These are phyloP conservation scores for Shargacucullia verbasci DNA, from an alignment of 2,888 invertebrate species.

Conservation along the genomic window DNA sequence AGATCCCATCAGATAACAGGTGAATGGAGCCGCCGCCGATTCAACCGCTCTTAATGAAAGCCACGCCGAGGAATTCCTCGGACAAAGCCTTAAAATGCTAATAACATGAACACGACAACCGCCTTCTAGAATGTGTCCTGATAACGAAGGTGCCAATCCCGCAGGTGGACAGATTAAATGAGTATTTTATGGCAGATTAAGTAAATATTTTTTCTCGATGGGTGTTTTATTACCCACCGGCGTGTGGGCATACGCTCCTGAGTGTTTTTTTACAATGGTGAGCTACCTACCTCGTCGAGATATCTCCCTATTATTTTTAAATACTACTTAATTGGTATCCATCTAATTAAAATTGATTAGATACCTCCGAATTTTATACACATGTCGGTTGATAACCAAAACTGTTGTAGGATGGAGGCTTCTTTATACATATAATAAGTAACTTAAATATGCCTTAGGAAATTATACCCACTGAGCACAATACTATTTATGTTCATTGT, in stretches of 20 bases:
- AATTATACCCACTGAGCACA: no score
- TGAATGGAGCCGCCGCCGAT: conserved; percentile 60
- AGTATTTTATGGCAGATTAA: conserved; percentile 73
- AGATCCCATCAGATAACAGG: conserved; percentile 80
- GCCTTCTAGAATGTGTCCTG: conserved; percentile 66
- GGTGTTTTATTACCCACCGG: conserved; percentile 56
- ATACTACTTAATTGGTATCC: conserved; percentile 33
- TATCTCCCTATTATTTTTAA: conserved; percentile 35
- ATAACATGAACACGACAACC: conserved; percentile 64
- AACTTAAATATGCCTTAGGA: no score
- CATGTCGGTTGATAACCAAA: conserved; percentile 29
- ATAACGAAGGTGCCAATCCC: conserved; percentile 73
- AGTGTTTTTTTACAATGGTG: conserved; percentile 15
- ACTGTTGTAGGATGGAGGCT: no score
- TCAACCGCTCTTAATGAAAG: conserved; percentile 68
- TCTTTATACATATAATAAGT: no score
- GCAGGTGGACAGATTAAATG: conserved; percentile 72
- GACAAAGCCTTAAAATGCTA: conserved; percentile 74
- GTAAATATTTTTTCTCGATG: conserved; percentile 59
- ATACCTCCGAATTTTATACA: conserved; percentile 26
- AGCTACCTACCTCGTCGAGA: conserved; percentile 22
- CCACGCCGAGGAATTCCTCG: conserved; percentile 66
- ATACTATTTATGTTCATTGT: no score
- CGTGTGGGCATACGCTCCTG: conserved; percentile 42
- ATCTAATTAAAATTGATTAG: conserved; percentile 37